A percentile compares a stretch with the other conserved stretches of the same genome.
Conservation (phyloP, 2,113 vertebrate genomes). For the Cynocephalus volans region DNA sequence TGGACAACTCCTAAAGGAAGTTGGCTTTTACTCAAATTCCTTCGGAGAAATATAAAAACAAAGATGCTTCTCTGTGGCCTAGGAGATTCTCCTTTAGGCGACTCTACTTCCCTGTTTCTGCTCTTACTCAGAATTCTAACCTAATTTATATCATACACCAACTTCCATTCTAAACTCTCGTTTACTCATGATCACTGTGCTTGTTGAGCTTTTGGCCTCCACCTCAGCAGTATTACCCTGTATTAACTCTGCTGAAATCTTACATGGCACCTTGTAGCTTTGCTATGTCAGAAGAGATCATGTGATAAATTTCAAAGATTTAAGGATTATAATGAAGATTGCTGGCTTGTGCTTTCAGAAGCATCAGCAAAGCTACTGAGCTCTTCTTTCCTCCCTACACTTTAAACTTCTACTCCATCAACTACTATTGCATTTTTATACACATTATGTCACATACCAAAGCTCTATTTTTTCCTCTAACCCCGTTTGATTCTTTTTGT, state of each 20-base stretch:
- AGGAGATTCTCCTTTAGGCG: background rate
- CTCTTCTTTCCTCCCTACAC: background rate
- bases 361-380: background rate
- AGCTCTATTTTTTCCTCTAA: conserved; percentile 25
- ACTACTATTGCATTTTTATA: conserved; percentile 2
- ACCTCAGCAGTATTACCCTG: background rate
- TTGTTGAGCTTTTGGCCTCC: conserved; percentile 6
- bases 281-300: conserved; percentile 12
- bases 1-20: conserved; percentile 74
- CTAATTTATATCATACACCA: background rate
- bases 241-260: conserved; percentile 25
- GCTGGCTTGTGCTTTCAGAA: conserved; percentile 18
- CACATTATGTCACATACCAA: background rate
- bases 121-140: conserved; percentile 60
- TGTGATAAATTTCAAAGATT: background rate
- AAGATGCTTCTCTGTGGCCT: conserved; percentile 27
- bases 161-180: background rate
- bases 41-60: conserved; percentile 67
- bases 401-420: background rate
- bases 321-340: conserved; percentile 15
- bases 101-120: conserved; percentile 41
- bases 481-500: conserved; percentile 18
- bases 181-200: conserved; percentile 17
- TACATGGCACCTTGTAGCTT: background rate
- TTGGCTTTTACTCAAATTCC: conserved; percentile 71